phyloP scores from a whole-genome alignment of 1,140 invertebrate species.

The Heliconius eleuchia region DNA sequence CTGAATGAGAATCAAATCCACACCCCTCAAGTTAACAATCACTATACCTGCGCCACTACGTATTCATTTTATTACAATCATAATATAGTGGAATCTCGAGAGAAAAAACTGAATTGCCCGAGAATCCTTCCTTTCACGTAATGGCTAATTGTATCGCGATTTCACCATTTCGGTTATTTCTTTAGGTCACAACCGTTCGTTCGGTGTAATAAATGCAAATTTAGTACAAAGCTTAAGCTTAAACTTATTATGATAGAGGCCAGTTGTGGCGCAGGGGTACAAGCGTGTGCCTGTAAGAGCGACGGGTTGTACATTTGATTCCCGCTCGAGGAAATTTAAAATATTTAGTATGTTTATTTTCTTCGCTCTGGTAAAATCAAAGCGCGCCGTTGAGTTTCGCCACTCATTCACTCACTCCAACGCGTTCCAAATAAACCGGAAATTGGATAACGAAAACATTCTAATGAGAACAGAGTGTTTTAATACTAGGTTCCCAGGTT shows the following conservation, averaged over 20 bases:
- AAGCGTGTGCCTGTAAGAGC: too few relatives aligned
- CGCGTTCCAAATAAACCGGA: too few relatives aligned
- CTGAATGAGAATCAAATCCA: background rate
- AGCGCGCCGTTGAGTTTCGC: too few relatives aligned
- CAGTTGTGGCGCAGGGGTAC: too few relatives aligned
- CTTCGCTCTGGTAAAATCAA: too few relatives aligned
- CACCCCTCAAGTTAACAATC: background rate
- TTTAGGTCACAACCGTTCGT: background rate
- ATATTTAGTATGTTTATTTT: too few relatives aligned
- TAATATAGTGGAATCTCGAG: background rate
- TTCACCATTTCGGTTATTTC: background rate
- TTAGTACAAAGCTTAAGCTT: background rate
- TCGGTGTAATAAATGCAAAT: background rate
- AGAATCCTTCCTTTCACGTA: background rate
- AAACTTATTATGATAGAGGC: background rate
- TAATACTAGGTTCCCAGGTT: too few relatives aligned
- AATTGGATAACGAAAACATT: too few relatives aligned
- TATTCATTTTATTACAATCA: background rate
- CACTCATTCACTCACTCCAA: too few relatives aligned
- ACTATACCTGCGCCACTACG: background rate
- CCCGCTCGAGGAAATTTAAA: too few relatives aligned
- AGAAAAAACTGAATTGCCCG: background rate
- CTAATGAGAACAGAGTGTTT: too few relatives aligned
- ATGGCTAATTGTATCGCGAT: background rate
- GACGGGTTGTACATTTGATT: too few relatives aligned